Evolutionary conservation across 2,888 invertebrate species (phyloP).

Genomic region (Dryadula phaetusa): DNA sequence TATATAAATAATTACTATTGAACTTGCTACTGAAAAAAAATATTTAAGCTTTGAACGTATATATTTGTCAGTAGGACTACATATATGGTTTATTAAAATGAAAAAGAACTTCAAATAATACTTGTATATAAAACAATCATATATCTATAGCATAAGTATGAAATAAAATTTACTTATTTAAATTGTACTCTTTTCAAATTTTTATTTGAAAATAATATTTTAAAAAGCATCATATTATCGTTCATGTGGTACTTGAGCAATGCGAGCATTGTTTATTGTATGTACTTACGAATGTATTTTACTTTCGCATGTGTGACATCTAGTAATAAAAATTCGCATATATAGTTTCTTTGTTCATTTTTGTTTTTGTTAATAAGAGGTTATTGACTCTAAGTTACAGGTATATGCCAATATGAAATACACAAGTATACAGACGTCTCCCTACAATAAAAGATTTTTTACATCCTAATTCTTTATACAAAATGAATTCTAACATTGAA

Average conservation of each 20-base stretch:
- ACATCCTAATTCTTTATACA: no score
- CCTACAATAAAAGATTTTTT: no score
- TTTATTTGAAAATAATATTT: neutral
- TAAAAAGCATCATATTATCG: constrained; percentile 64
- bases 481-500: no score
- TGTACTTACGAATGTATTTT: constrained; percentile 63
- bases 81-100: no score
- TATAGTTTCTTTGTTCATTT: neutral
- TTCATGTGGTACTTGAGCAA: constrained; percentile 67
- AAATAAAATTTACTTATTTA: no score
- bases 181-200: neutral
- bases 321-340: constrained; percentile 13
- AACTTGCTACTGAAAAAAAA: no score
- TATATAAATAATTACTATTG: neutral
- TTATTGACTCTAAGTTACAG: neutral
- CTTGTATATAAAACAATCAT: no score
- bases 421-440: no score
- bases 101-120: no score
- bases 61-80: neutral
- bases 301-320: constrained; percentile 15
- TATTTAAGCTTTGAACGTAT: no score
- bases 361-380: neutral
- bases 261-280: constrained; percentile 76
- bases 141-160: neutral
- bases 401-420: neutral